These are phyloP conservation scores for Chelonia mydas DNA, from an alignment of 2,797 vertebrate species.

Conservation along the genomic window DNA sequence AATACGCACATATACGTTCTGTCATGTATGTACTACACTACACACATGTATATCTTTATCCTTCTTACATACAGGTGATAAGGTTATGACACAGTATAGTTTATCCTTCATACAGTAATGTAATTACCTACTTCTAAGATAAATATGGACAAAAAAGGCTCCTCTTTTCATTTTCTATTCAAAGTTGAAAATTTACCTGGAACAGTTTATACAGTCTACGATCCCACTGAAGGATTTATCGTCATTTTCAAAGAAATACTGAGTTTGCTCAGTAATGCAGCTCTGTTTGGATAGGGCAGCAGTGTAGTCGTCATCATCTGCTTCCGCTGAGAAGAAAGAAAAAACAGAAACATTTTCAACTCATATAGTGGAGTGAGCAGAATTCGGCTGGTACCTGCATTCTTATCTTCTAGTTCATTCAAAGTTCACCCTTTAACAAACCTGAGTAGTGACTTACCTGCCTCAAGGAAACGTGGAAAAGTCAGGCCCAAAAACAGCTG, in stretches of 20 bases:
- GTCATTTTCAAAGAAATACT: conserved; percentile 97
- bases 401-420: conserved; percentile 44
- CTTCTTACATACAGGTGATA: background rate
- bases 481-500: conserved; percentile 91
- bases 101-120: background rate
- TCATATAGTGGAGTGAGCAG: background rate
- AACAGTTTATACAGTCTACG: conserved; percentile 98
- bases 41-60: background rate
- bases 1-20: background rate
- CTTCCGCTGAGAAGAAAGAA: conserved; percentile 83
- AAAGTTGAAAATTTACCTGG: conserved; percentile 86
- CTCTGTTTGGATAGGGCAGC: conserved; percentile 94
- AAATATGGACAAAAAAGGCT: background rate
- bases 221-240: conserved; percentile 92
- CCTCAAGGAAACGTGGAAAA: conserved; percentile 90
- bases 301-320: conserved; percentile 92
- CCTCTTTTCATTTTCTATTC: background rate
- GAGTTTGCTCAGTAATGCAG: conserved; percentile 98
- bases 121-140: background rate
- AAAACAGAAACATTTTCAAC: background rate
- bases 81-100: background rate
- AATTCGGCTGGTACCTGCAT: background rate
- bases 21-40: background rate
- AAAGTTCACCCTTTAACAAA: conserved; percentile 38
- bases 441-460: conserved; percentile 85